A percentile compares a stretch with the other conserved stretches of the same genome.
Conservation (phyloP, 2,888 invertebrate species). For the Sphinx pinastri region DNA sequence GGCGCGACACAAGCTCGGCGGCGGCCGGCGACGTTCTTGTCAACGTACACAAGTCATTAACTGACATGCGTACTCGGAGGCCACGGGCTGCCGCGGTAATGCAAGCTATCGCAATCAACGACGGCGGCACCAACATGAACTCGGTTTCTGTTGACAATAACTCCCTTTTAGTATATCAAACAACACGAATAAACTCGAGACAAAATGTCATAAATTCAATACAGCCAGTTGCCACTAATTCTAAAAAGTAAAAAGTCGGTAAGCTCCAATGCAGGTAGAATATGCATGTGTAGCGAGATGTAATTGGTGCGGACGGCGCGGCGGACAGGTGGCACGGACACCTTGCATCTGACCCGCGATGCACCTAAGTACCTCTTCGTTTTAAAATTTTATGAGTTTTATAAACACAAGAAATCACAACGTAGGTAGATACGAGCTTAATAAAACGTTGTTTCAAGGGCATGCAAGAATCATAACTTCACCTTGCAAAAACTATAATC, state of each 20-base stretch:
- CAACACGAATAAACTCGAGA: neutral
- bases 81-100: slow-evolving; percentile 88
- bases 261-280: slow-evolving; percentile 60
- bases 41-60: slow-evolving; percentile 73
- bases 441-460: too few relatives aligned
- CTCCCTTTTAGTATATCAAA: slow-evolving; percentile 20
- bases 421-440: too few relatives aligned
- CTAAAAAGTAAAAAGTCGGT: neutral
- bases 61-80: slow-evolving; percentile 74
- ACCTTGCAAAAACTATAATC: neutral
- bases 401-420: slow-evolving; percentile 5
- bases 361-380: slow-evolving; percentile 38
- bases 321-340: slow-evolving; percentile 72
- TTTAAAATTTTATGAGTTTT: neutral
- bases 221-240: neutral
- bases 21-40: slow-evolving; percentile 77
- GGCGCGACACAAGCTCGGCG: slow-evolving; percentile 82
- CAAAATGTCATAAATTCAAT: neutral
- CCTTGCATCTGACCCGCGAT: slow-evolving; percentile 72
- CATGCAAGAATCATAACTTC: too few relatives aligned
- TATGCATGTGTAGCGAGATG: slow-evolving; percentile 75
- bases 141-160: slow-evolving; percentile 86
- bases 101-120: slow-evolving; percentile 88
- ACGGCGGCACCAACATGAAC: slow-evolving; percentile 88
- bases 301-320: slow-evolving; percentile 56